Base-by-base conservation (phyloP, 1,140 invertebrate genomes). In the Penaeus chinensis region DNA sequence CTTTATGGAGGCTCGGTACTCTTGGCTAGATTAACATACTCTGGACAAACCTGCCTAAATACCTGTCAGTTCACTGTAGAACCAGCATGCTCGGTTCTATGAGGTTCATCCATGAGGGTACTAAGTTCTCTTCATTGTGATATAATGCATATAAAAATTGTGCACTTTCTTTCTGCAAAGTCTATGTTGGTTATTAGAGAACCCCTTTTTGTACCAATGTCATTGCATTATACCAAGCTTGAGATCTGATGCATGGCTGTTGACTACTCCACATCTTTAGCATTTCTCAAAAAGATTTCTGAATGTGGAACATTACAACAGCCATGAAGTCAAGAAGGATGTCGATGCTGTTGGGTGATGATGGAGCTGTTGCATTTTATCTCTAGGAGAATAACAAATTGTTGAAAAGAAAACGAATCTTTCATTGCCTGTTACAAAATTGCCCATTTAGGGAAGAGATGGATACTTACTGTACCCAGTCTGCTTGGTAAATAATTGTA, bases 401-500 rank as follows among this genome's bases (percentile, higher is more conserved):
- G 65, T 82, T 42, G 47, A 37, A 32, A 65, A 47, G 81, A 22
- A 54, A 79, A n/a, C 24, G 32, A 54, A 22, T 60, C 61, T 60
- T 60, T 22, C 77, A 79, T 42, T 47, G 42, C 61, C 77, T 79
- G 77, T 79, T 84, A 84, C 47, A 47, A 82, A 82, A 71, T 76
- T 84, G 69, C 82, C 66, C 54, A 54, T 84, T 19, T 61, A 76
- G 61, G n/a, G 76, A 71, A 83, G 19, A 66, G 81, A 54, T 69
- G 84, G 84, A 80, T 79, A 69, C 61, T 80, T 71, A 63, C 54
- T 86, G 84, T 86, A 86, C 79, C 78, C 63, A 71, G 77, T 86
- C 79, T 69, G 84, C 84, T 86, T 86, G 62, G 65, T 86, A 86
- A 86, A 86, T 86, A 37, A 87, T 82, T 87, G 86, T 87, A 87